Evolutionary conservation across 2,797 vertebrate genomes (phyloP).

Genomic region (Mergus octosetaceus): DNA sequence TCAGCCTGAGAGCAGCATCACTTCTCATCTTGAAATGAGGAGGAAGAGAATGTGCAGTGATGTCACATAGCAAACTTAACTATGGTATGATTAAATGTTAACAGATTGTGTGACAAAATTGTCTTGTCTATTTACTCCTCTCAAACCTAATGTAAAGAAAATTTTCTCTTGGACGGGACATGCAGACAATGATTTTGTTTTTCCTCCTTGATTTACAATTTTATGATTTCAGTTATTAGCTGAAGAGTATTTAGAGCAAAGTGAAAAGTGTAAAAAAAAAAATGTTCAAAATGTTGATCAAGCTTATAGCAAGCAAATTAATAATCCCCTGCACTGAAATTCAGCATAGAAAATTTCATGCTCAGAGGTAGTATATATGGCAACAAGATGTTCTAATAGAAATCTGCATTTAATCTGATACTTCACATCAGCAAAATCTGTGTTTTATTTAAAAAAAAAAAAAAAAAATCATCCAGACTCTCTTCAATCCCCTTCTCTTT

Average conservation of each 20-base stretch:
- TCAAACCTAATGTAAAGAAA: not conserved
- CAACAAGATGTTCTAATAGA: not conserved
- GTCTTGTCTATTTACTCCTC: not conserved
- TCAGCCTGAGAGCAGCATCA: not conserved
- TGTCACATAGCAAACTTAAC: not conserved
- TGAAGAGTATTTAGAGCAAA: not conserved
- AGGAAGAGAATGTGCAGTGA: not conserved
- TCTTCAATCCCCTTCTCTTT: not conserved
- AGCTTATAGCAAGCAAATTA: not conserved
- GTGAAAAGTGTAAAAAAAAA: not conserved
- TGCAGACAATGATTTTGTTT: too few species aligned
- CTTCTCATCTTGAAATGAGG: not conserved
- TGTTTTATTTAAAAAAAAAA: not conserved
- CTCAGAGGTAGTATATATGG: not conserved
- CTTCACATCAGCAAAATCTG: not conserved
- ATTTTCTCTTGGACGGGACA: not conserved
- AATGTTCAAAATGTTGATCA: not conserved
- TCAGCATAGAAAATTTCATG: not conserved
- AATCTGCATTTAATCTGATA: not conserved
- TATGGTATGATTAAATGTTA: not conserved
- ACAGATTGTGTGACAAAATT: too few species aligned
- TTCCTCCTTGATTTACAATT: not conserved
- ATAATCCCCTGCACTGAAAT: not conserved
- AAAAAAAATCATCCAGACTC: not conserved
- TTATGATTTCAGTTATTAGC: not conserved